Base-by-base conservation (phyloP, 2,113 vertebrate species). In the Alectura lathami region DNA sequence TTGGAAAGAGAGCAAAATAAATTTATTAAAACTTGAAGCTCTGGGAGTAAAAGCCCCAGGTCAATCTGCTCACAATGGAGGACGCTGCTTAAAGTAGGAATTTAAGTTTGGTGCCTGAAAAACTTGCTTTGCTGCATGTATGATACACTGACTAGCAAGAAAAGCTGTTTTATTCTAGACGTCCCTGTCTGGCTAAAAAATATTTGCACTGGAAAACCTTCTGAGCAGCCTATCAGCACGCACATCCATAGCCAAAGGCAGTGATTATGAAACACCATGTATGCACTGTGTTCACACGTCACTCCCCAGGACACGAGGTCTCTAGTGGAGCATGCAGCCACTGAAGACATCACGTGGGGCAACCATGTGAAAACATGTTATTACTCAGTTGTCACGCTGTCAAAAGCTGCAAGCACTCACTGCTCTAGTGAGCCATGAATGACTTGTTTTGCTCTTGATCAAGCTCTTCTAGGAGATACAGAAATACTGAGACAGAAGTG, bases 401-500 rank as follows among this genome's bases (percentile, higher is more conserved):
- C 85, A 93, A 64, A 87, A 76, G 57, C 85, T 63, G 43, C 78
- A 64, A 79, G 48, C 36, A 27, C 50, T 91, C 75, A 53, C 70
- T 83, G 75, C 88, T 94, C 93, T 62, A 89, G 88, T 83, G 93
- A 93, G 93, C 92, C 75, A 80, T 69, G 66, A 89, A 82, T 68
- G 9, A 80, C 82, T 91, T 69, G 27, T 6, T 89, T 76, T 83
- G 48, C 51, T 91, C 59, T 51, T 77, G n/a, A 47, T 34, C 48
- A 59, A 43, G 29, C 36, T 73, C 47, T 80, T 23, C 32, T 51
- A 42, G 63, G 17, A 94, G 60, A 87, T 22, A 51, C 0, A 85
- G 74, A 64, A 92, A 54, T n/a, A 63, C 45, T 47, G 32, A 84
- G 27, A 42, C 32, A 87, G 29, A 86, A 77, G 73, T 60, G 38